These are phyloP conservation scores for Omphaloscelis lunosa DNA, from an alignment of 2,888 invertebrate genomes.

Conservation along the genomic window DNA sequence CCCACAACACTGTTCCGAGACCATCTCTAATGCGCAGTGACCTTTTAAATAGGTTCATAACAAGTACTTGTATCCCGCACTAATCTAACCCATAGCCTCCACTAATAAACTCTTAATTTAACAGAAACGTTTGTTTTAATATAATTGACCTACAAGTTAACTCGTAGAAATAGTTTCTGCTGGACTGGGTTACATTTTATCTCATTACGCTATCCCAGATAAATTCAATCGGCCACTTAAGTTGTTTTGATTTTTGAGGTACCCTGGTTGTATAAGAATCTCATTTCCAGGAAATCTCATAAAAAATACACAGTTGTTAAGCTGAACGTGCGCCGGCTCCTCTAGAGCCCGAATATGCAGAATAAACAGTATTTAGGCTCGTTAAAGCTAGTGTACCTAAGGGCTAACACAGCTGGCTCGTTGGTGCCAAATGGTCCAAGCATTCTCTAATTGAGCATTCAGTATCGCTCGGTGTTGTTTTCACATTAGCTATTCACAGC, in stretches of 20 bases:
- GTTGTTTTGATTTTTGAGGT: neutral
- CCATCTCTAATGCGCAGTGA: conserved; percentile 36
- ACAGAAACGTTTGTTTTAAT: conserved; percentile 42
- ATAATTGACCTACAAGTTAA: conserved; percentile 58
- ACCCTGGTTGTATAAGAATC: neutral
- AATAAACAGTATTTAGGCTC: neutral
- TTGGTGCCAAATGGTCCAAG: neutral
- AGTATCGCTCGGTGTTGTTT: neutral
- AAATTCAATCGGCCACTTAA: neutral
- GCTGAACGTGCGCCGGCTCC: neutral
- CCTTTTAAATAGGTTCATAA: conserved; percentile 36
- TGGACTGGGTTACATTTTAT: conserved; percentile 34
- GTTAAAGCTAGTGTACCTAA: neutral
- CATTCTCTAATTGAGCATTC: conserved; percentile 10
- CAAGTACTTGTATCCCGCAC: conserved; percentile 17
- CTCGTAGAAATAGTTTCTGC: conserved; percentile 32
- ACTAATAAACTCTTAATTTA: conserved; percentile 33
- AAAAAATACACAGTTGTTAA: neutral
- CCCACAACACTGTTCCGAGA: conserved; percentile 2
- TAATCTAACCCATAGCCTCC: conserved; percentile 48
- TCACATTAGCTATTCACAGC: conserved; percentile 1
- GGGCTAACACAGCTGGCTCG: neutral
- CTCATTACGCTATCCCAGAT: conserved; percentile 28
- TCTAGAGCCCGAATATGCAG: neutral
- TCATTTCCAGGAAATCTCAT: conserved; percentile 1